Conservation (phyloP, 2,797 vertebrate genomes). For the Halcyon smyrnensis region DNA sequence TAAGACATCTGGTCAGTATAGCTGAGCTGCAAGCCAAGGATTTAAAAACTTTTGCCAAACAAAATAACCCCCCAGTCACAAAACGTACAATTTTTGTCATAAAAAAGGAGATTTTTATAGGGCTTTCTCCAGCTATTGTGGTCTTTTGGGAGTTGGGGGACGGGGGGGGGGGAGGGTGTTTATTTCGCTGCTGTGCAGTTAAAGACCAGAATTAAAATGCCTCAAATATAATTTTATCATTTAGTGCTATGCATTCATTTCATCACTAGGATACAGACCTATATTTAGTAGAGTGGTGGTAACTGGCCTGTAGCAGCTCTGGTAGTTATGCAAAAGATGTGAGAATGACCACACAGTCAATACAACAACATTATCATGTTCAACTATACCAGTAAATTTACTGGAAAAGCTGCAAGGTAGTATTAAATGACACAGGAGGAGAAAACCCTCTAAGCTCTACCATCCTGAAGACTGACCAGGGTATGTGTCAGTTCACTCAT, state of each 20-base stretch:
- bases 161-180: background rate
- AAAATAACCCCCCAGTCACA: background rate
- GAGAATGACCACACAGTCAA: background rate
- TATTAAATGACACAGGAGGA: background rate
- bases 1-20: conserved; percentile 9
- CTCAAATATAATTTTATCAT: background rate
- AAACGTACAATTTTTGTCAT: conserved; percentile 8
- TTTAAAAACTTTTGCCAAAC: too few relatives aligned
- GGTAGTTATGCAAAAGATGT: background rate
- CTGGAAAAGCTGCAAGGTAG: background rate
- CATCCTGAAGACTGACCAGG: background rate
- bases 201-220: background rate
- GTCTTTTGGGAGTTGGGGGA: background rate
- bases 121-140: background rate
- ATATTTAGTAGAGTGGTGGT: background rate
- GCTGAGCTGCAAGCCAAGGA: conserved; percentile 8
- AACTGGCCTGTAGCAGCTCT: background rate
- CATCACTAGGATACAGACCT: background rate
- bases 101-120: background rate
- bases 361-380: background rate
- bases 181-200: background rate
- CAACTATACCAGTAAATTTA: background rate
- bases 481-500: background rate
- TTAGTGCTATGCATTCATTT: background rate
- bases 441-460: background rate